phyloP scores from a whole-genome alignment of 2,888 invertebrate species.

The Buathra laborator region DNA sequence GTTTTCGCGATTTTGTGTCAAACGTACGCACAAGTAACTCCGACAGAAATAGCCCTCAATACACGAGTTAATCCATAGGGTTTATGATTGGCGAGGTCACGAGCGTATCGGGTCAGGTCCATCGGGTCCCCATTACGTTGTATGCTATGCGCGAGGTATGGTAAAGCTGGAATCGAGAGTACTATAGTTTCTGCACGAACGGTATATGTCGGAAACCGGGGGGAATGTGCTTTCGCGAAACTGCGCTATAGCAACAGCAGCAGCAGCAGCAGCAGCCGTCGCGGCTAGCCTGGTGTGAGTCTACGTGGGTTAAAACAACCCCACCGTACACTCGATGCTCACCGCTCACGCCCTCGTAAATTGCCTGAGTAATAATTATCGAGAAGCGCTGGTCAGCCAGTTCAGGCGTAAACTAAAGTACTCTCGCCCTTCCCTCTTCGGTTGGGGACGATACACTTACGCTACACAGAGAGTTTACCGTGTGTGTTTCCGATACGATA shows the following conservation, averaged over 20 bases:
- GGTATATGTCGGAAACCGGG: conserved; percentile 38
- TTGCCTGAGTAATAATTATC: conserved; percentile 66
- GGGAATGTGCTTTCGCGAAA: conserved; percentile 43
- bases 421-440: conserved; percentile 10
- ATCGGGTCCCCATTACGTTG: conserved; percentile 61
- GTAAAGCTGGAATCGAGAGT: conserved; percentile 22
- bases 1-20: no score
- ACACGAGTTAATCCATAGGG: conserved; percentile 53
- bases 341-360: conserved; percentile 58
- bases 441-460: conserved; percentile 37
- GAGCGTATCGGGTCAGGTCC: conserved; percentile 57
- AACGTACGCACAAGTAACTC: background rate
- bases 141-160: conserved; percentile 7
- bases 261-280: conserved; percentile 31
- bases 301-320: conserved; percentile 49
- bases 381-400: conserved; percentile 48
- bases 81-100: conserved; percentile 62
- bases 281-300: conserved; percentile 10
- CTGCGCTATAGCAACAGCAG: conserved; percentile 31
- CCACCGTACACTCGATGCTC: conserved; percentile 22
- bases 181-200: conserved; percentile 50
- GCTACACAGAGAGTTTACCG: conserved; percentile 28
- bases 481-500: conserved; percentile 60
- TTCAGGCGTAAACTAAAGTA: conserved; percentile 48
- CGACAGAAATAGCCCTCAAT: conserved; percentile 31